Base-by-base conservation (phyloP, 2,113 vertebrate genomes). In the Fregetta grallaria region DNA sequence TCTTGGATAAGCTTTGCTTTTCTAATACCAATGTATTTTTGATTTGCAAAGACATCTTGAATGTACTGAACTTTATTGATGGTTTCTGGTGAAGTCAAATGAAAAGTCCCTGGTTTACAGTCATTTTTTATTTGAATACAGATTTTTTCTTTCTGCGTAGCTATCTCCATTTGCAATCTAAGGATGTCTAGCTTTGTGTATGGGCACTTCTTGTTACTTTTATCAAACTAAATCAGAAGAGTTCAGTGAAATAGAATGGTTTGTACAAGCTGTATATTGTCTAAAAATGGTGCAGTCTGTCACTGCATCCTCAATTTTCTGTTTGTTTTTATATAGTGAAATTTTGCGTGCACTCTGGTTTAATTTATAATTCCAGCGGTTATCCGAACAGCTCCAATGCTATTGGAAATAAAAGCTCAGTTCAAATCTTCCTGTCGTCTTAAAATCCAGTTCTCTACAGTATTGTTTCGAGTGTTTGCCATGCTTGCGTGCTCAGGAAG, bases 401-500 rank as follows among this genome's bases (percentile, higher is more conserved):
- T 81, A n/a, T 13, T 75, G 27, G n/a, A 74, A 44, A 13, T 23
- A 78, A n/a, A 71, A 85, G 1, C 16, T 92, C 23, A 16, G 22
- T 59, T 65, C 29, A 47, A 32, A 30, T 56, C 8, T 76, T 66
- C 26, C 23, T 77, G 19, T 25, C 72, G 13, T 23, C 25, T 79
- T 77, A 40, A 92, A 91, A 87, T 67, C 21, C 7, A 11, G 2
- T 40, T 45, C 38, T 78, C 42, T 61, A 14, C 17, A 38, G 5
- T n/a, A 30, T 30, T 55, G 15, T 67, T 89, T 68, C 0, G 1
- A 58, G 14, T 5, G 4, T 40, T 47, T 79, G 52, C 27, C 3
- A 0, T 14, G 8, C 13, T 40, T 7, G 1, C 6, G 1, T 23
- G 14, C 38, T 74, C 32, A 29, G n/a, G 53, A 34, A 45, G 25